Conservation (phyloP, 92 coral and sea anemone genomes). For the Phenganax stokvisi region DNA sequence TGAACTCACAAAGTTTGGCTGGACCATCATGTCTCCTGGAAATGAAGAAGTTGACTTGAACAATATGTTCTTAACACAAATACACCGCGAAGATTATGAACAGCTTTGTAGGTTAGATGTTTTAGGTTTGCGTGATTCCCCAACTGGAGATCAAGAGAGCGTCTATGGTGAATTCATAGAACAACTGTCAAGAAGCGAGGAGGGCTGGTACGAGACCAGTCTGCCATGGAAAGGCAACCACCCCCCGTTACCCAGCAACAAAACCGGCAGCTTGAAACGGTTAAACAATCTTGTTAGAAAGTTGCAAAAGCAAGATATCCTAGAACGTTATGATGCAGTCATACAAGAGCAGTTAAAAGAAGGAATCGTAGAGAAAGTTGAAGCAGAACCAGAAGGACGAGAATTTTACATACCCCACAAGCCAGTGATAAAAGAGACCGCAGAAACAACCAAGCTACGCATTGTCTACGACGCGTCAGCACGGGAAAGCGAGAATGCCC, state of each 20-base stretch:
- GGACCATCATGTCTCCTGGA: conserved; percentile 47
- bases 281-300: neutral
- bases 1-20: conserved; percentile 18
- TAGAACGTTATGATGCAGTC: neutral
- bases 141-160: neutral
- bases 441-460: conserved; percentile 4
- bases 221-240: conserved; percentile 12
- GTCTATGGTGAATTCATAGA: conserved; percentile 17
- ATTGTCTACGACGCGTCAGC: conserved; percentile 6
- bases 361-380: conserved; percentile 20
- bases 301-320: neutral
- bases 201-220: conserved; percentile 34
- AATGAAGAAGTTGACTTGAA: conserved; percentile 31
- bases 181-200: neutral
- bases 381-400: neutral
- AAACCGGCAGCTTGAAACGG: neutral
- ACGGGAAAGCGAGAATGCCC: neutral
- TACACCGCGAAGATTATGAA: conserved; percentile 44
- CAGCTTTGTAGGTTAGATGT: conserved; percentile 31
- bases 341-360: conserved; percentile 11
- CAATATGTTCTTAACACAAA: conserved; percentile 37
- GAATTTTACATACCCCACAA: conserved; percentile 32
- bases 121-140: neutral
- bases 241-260: conserved; percentile 23
- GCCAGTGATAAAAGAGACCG: neutral